Percentiles rank a stretch among this genome's conserved stretches.
These are phyloP conservation scores for Pachyrhynchus sulphureomaculatus DNA, from an alignment of 1,140 invertebrate species.

Conservation along the genomic window DNA sequence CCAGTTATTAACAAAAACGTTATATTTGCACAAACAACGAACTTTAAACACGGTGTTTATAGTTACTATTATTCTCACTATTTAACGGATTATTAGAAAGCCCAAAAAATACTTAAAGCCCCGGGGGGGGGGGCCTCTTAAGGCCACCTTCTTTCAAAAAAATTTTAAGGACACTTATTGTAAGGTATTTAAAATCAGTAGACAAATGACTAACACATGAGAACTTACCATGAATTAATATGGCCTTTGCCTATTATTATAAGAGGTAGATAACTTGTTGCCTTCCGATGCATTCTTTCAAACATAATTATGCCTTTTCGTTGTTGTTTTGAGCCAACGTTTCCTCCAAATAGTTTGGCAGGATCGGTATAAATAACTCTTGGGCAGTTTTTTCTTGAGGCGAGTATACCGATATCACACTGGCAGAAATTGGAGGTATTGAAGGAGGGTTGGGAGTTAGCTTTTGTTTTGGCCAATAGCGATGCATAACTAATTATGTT, in stretches of 20 bases:
- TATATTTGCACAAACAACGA: no score
- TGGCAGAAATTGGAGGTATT: slow-evolving; percentile 65
- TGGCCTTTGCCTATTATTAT: slow-evolving; percentile 44
- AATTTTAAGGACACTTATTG: no score
- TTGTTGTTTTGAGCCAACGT: slow-evolving; percentile 50
- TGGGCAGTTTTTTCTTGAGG: slow-evolving; percentile 67
- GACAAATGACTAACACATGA: slow-evolving; percentile 55
- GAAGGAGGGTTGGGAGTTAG: slow-evolving; percentile 71
- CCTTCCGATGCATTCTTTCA: slow-evolving; percentile 48
- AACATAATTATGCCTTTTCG: slow-evolving; percentile 42
- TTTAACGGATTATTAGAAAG: no score
- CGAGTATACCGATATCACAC: slow-evolving; percentile 67
- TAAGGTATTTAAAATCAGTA: no score
- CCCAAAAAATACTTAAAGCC: no score
- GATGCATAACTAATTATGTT: slow-evolving; percentile 83
- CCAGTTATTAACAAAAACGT: no score
- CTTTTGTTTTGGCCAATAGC: slow-evolving; percentile 74
- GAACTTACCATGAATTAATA: slow-evolving; percentile 54
- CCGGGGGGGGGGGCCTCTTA: no score
- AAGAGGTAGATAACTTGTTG: slow-evolving; percentile 44
- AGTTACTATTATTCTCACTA: no score
- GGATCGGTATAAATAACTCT: slow-evolving; percentile 55
- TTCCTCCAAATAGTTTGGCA: slow-evolving; percentile 40
- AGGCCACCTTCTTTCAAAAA: no score
- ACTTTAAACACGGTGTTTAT: no score